Evolutionary conservation across 37 sponge, comb jelly and placozoan genomes (phyloP), one percentile per base, ranked within the genome.

Genomic region (Chondrosia reniformis): DNA sequence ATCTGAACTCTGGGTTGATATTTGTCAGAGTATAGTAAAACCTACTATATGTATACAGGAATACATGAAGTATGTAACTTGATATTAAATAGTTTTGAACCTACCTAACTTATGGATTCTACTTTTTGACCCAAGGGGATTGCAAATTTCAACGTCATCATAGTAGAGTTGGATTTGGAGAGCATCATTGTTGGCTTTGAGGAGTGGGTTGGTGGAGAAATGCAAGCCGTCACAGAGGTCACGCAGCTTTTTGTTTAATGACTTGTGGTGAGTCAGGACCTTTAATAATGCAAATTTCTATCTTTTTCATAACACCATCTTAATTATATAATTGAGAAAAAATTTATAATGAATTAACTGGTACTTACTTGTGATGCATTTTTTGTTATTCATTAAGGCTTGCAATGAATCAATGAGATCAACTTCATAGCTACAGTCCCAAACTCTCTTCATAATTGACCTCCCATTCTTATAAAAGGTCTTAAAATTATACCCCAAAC

Each of bases 111-210:
- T 88, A 49, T 88, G 89, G 33, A 65, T 82, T 22, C 34, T 79
- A 1, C 79, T 71, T 80, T 38, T 86, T 25, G 78, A 55, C 2
- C 89, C 89, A 28, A 84, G 55, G 22, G 84, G 89, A 74, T 88
- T 88, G 58, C 80, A 79, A 1, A 88, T 46, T 66, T 88, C 88
- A n/a, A 83, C 41, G 8, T 88, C 84, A 80, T 88, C 89, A 65
- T 80, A 88, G 39, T 83, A 88, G 41, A 83, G 52, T 45, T 75
- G 74, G 33, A 88, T 76, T 54, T 88, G 80, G 38, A 88, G 45
- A 39, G 80, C 79, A 40, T 59, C 63, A 4, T 40, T 33, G 45
- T 79, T 56, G 0, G 33, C 38, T 17, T 33, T 33, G 33, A 79
- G 83, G 3, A 88, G 63, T 19, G 76, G 77, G 58, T 83, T 76